Conservation (phyloP, 2,113 vertebrate genomes). For the Fukomys damarensis region DNA sequence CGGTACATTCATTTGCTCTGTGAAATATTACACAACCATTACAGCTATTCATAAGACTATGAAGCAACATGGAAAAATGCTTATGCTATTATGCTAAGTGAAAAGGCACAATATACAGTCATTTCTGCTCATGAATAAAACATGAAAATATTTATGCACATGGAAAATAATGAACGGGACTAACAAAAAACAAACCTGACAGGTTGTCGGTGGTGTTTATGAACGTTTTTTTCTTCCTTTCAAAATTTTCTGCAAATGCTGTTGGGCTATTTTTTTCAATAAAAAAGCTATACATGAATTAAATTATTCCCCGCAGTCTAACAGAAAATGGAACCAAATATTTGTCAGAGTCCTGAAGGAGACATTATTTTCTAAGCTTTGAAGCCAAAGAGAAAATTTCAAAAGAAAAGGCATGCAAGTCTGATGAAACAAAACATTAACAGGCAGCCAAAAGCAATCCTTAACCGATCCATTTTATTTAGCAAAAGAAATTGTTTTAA, state of each 20-base stretch:
- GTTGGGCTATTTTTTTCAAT: conserved; percentile 27
- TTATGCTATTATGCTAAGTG: not conserved
- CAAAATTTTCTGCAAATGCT: not conserved
- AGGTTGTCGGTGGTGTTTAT: not conserved
- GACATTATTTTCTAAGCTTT: not conserved
- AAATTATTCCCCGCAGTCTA: not conserved
- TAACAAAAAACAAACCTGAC: not conserved
- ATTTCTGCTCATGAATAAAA: not conserved
- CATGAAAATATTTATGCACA: not conserved
- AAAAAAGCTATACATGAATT: conserved; percentile 15
- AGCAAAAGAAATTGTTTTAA: conserved; percentile 31
- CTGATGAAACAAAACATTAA: conserved; percentile 19
- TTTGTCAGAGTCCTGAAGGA: conserved; percentile 40
- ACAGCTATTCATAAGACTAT: not conserved
- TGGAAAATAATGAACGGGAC: conserved; percentile 2
- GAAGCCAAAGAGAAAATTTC: conserved; percentile 54
- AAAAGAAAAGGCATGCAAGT: conserved; percentile 15
- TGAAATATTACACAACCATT: conserved; percentile 48
- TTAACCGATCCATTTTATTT: not conserved
- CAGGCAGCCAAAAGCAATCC: not conserved
- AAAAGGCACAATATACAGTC: conserved; percentile 21
- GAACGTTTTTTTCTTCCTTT: conserved; percentile 39
- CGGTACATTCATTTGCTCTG: not conserved
- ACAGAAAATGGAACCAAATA: conserved; percentile 27
- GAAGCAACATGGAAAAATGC: not conserved